phyloP scores from a whole-genome alignment of 2,113 vertebrate species.

The Rattus norvegicus region DNA sequence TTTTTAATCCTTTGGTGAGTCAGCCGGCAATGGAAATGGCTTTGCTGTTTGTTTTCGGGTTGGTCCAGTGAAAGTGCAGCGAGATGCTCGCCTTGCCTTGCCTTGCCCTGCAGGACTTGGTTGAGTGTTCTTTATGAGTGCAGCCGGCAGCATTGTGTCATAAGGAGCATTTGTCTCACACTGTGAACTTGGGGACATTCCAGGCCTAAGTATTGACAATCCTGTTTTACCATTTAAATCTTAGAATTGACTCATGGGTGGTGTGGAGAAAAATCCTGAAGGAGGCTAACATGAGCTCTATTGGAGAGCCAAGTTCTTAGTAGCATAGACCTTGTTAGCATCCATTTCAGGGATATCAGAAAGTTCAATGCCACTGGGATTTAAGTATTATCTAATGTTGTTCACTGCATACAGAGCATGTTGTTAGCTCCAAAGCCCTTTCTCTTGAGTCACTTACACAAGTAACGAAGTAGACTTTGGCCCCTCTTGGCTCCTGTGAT shows the following conservation, averaged over 20 bases:
- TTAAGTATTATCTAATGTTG: neutral
- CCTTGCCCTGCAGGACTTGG: neutral
- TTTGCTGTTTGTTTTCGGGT: neutral
- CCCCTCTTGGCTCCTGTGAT: neutral
- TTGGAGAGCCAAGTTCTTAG: neutral
- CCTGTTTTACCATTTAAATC: constrained; percentile 56
- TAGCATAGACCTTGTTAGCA: neutral
- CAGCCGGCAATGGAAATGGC: neutral
- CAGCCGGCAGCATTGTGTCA: neutral
- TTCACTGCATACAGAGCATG: neutral
- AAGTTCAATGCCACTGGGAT: neutral
- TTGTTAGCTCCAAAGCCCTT: neutral
- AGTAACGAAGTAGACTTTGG: neutral
- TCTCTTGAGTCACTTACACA: neutral
- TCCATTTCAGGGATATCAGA: neutral
- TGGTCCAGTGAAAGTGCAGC: neutral
- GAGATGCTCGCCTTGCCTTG: neutral
- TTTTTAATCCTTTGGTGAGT: neutral
- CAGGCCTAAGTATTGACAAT: constrained; percentile 57
- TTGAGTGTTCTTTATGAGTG: neutral
- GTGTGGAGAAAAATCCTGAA: constrained; percentile 28
- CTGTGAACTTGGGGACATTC: constrained; percentile 31
- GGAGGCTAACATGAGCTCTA: neutral
- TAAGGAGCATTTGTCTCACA: constrained; percentile 33
- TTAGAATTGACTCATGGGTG: constrained; percentile 52